Evolutionary conservation across 92 coral and sea anemone species (phyloP).

Genomic region (Siderastrea radians): DNA sequence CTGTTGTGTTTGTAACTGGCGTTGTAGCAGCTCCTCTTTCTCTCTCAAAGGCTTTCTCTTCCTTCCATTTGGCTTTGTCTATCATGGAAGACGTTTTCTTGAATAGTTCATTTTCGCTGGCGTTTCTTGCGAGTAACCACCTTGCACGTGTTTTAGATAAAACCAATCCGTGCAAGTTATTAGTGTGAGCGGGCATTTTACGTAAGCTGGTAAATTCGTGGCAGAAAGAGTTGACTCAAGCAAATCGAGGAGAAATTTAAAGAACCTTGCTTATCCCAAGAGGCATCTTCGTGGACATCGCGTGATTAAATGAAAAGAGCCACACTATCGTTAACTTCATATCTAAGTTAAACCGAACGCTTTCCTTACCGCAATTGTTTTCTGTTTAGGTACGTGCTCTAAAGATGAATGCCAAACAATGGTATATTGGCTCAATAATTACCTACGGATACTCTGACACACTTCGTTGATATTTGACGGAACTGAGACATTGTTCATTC

Average conservation of each 20-base stretch:
- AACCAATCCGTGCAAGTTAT: not conserved
- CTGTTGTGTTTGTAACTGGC: not conserved
- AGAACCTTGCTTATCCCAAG: no score
- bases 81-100: not conserved
- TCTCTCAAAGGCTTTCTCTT: slow-evolving; percentile 15
- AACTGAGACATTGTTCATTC: no score
- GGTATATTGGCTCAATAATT: not conserved
- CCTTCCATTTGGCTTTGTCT: slow-evolving; percentile 2
- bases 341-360: not conserved
- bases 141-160: slow-evolving; percentile 12
- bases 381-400: slow-evolving; percentile 4
- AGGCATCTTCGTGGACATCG: not conserved
- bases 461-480: not conserved
- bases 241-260: not conserved
- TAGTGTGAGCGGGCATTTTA: not conserved
- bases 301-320: not conserved
- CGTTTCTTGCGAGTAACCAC: slow-evolving; percentile 13
- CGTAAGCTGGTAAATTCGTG: not conserved
- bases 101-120: not conserved
- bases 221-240: not conserved
- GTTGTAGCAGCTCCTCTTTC: not conserved
- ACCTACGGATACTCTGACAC: not conserved
- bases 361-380: not conserved
- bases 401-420: not conserved
- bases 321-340: not conserved